Evolutionary conservation across 1,140 invertebrate species (phyloP).

Genomic region (Ditylenchus dipsaci): DNA sequence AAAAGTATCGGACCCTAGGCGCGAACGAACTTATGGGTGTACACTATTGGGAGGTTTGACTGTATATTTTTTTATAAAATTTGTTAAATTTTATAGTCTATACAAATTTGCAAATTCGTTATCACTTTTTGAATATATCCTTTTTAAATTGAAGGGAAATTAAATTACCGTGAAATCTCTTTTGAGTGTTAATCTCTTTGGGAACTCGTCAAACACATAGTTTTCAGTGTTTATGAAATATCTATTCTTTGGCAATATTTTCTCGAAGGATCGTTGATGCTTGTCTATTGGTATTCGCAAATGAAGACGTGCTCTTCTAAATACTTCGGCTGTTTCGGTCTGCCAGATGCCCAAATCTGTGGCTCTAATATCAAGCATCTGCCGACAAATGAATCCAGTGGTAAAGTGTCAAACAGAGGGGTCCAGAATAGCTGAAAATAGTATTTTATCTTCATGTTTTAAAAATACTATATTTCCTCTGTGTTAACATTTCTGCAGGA

Average conservation of each 20-base stretch:
- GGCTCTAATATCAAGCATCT: conserved; percentile 82
- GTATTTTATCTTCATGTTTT: too few species aligned
- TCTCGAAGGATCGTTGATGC: conserved; percentile 79
- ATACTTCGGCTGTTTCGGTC: conserved; percentile 71
- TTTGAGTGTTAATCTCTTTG: conserved; percentile 18
- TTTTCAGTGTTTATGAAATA: conserved; percentile 49
- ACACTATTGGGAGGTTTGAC: too few species aligned
- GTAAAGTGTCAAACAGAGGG: conserved; percentile 80
- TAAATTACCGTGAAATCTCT: conserved; percentile 54
- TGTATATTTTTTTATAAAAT: too few species aligned
- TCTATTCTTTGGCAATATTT: conserved; percentile 64
- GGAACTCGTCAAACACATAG: conserved; percentile 49
- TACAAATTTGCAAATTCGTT: too few species aligned
- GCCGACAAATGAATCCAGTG: conserved; percentile 85
- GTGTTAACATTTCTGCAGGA: too few species aligned
- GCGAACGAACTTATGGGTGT: too few species aligned
- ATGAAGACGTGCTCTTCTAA: conserved; percentile 86
- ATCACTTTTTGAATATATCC: too few species aligned
- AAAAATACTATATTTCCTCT: too few species aligned
- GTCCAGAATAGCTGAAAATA: conserved; percentile 49
- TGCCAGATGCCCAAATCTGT: conserved; percentile 72
- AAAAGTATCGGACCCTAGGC: too few species aligned
- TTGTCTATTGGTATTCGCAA: conserved; percentile 91
- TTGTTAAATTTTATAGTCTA: too few species aligned
- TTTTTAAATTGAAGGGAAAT: too few species aligned